Conservation (phyloP, 2,888 invertebrate species). For the Ornithoptera alexandrae region DNA sequence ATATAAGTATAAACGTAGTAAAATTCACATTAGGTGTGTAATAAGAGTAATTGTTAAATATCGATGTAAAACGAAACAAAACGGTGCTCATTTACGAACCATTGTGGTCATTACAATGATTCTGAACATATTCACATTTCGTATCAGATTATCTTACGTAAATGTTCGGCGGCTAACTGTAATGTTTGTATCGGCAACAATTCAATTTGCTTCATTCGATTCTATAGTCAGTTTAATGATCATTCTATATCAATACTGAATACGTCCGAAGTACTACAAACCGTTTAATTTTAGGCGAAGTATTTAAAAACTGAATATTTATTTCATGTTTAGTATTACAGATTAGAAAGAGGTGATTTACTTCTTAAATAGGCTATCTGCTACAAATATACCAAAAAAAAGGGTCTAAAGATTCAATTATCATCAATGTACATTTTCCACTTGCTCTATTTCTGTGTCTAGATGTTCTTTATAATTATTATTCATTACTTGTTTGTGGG, state of each 20-base stretch:
- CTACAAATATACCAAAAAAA: not conserved
- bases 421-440: not conserved
- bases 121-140: constrained; percentile 10
- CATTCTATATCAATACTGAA: not conserved
- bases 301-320: too few relatives aligned
- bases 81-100: not conserved
- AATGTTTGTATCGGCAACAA: constrained; percentile 2
- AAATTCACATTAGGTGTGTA: not conserved
- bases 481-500: constrained; percentile 14
- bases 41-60: not conserved
- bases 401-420: not conserved
- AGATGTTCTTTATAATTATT: constrained; percentile 1
- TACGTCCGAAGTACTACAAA: not conserved
- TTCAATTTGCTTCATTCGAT: constrained; percentile 1
- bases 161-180: constrained; percentile 9
- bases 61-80: not conserved
- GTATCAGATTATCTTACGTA: constrained; percentile 7
- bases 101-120: constrained; percentile 10
- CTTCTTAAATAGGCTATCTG: too few relatives aligned
- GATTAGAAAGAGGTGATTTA: too few relatives aligned
- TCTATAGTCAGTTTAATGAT: not conserved
- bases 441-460: not conserved
- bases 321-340: too few relatives aligned
- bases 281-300: too few relatives aligned
- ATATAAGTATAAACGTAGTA: not conserved